Conservation (phyloP, 2,797 vertebrate species). For the Uromys caudimaculatus region DNA sequence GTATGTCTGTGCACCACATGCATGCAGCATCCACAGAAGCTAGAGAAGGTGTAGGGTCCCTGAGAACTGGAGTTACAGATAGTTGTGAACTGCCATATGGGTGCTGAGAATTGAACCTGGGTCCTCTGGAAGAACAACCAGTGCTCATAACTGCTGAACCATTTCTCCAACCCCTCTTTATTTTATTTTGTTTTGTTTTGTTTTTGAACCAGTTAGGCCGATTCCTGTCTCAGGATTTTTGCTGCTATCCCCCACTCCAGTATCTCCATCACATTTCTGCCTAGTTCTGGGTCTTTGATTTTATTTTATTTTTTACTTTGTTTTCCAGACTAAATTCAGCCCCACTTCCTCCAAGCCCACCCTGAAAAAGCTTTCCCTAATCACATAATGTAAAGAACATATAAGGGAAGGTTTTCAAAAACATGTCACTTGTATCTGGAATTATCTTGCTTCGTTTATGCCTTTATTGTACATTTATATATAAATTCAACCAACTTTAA, state of each 20-base stretch:
- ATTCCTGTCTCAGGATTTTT: background rate
- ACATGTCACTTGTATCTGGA: background rate
- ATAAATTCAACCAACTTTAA: background rate
- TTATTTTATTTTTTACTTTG: background rate
- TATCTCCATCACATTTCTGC: background rate
- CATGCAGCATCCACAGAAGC: background rate
- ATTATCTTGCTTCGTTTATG: background rate
- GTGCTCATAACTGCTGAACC: background rate
- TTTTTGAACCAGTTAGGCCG: background rate
- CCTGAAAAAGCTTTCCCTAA: background rate
- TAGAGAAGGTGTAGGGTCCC: too few relatives aligned
- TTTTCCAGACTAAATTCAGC: background rate
- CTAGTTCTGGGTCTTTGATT: too few relatives aligned
- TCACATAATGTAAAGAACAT: background rate
- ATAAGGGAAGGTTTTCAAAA: background rate
- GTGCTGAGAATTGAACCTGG: background rate
- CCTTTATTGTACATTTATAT: background rate
- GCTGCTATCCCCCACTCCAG: background rate
- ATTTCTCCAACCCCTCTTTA: background rate
- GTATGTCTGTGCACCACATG: background rate
- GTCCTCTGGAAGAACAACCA: background rate
- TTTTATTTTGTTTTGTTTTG: background rate
- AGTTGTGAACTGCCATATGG: background rate
- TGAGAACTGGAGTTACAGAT: background rate
- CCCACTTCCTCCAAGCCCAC: background rate